These are phyloP conservation scores for Protodeltote pygarga DNA, from an alignment of 2,888 invertebrate species.

Conservation along the genomic window DNA sequence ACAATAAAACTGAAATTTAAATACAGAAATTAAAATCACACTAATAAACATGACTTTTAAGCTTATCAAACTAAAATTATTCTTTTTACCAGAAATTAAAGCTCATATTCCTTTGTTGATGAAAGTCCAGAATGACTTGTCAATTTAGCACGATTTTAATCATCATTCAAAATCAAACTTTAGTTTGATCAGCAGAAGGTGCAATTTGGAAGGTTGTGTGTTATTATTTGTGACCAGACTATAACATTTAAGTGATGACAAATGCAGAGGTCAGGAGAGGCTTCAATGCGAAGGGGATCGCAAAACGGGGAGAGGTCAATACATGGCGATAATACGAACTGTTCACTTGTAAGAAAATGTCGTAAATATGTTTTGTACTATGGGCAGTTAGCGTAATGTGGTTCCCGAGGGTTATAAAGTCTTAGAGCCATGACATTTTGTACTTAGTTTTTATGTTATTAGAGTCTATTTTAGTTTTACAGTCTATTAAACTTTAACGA, in stretches of 20 bases:
- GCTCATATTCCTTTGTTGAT: constrained; percentile 36
- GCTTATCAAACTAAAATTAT: constrained; percentile 38
- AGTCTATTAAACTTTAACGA: too few relatives aligned
- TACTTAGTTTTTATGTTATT: too few relatives aligned
- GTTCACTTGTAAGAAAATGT: constrained; percentile 36
- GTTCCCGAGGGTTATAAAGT: constrained; percentile 32
- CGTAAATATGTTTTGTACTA: constrained; percentile 42
- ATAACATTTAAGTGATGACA: constrained; percentile 54
- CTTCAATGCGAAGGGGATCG: constrained; percentile 36
- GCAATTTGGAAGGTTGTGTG: constrained; percentile 6
- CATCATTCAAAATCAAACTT: constrained; percentile 14
- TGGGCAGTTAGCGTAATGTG: constrained; percentile 19
- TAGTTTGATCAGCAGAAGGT: not conserved
- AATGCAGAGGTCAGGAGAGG: constrained; percentile 52
- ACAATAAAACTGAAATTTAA: constrained; percentile 10
- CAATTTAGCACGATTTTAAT: constrained; percentile 39
- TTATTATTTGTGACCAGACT: constrained; percentile 50
- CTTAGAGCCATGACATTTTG: too few relatives aligned
- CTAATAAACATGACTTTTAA: constrained; percentile 16
- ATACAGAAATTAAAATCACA: constrained; percentile 19
- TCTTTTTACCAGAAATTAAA: constrained; percentile 36
- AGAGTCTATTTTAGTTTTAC: too few relatives aligned
- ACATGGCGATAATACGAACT: constrained; percentile 43
- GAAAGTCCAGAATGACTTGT: constrained; percentile 32
- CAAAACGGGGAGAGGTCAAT: too few relatives aligned